Evolutionary conservation across 2,113 vertebrate species (phyloP), one percentile per base, ranked within the genome.

Genomic region (Hemibagrus wyckioides): DNA sequence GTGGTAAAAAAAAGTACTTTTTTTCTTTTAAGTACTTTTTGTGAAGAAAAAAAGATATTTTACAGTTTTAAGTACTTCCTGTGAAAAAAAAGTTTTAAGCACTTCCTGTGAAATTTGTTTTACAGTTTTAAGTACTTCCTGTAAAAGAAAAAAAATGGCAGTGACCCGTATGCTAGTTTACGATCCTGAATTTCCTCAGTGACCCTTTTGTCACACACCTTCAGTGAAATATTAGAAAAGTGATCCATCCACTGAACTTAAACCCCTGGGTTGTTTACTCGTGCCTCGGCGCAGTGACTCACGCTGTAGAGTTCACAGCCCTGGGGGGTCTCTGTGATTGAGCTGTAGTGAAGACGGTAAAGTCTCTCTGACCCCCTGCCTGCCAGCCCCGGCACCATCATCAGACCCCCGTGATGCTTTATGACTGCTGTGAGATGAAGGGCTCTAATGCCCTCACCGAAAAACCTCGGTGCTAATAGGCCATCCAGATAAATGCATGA

Each of bases 341-440:
- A 76, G 71, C 33, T 44, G 54, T 54, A 63, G 56, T 50, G 73
- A 57, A 67, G 59, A 81, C 17, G 28, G 28, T 59, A 63, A 84
- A 84, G 83, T 56, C 50, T 54, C 21, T n/a, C 77, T 80, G 80
- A 76, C 80, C 82, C 36, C 73, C 75, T 84, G 63, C 76, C 50
- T 52, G 75, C 36, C 61, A 30, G 36, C 63, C 52, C 50, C 83
- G 71, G 76, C 36, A 71, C 67, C 25, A 25, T 61, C 79, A 83
- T 50, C 36, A 79, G 80, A 80, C 30, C 59, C 80, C 52, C 81
- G 75, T 86, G 69, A 86, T 86, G 61, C 30, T 4, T 80, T 84
- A 11, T 52, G 85, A 84, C 61, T 71, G 73, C 25, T 84, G 25
- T 6, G n/a, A 61, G 59, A 41, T 5, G 14, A 17, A 1, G 39